A percentile compares a stretch with the other conserved stretches of the same genome.
phyloP scores from a whole-genome alignment of 2,888 invertebrate species.

The Diplolepis rosae region DNA sequence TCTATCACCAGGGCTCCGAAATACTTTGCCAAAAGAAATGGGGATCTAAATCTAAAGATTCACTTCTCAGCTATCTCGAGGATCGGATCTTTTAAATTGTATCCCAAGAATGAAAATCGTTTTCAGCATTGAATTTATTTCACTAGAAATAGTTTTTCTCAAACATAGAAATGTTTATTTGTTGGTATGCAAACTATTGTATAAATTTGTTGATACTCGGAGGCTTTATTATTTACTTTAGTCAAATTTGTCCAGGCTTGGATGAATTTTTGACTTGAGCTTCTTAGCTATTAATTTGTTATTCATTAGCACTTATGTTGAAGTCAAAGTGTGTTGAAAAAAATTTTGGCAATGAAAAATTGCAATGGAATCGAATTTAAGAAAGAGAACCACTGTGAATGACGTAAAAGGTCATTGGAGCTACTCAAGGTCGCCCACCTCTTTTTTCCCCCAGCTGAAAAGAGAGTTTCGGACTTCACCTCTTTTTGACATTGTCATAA shows the following conservation, averaged over 20 bases:
- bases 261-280: no score
- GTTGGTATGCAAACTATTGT: no score
- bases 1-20: slow-evolving; percentile 2
- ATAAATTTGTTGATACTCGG: no score
- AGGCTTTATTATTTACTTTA: no score
- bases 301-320: neutral
- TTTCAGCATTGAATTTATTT: no score
- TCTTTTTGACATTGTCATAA: slow-evolving; percentile 36
- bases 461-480: slow-evolving; percentile 49
- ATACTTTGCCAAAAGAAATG: neutral
- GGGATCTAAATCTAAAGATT: neutral
- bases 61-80: neutral
- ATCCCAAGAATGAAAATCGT: neutral
- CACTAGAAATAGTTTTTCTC: no score
- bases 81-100: neutral
- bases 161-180: no score
- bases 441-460: slow-evolving; percentile 42
- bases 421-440: slow-evolving; percentile 48
- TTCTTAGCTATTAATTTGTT: no score
- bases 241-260: no score
- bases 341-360: no score
- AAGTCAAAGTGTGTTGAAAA: no score
- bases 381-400: slow-evolving; percentile 42
- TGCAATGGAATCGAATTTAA: neutral
- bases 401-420: slow-evolving; percentile 46